A percentile compares a stretch with the other conserved stretches of the same genome.
Conservation (phyloP, 2,888 invertebrate genomes). For the Drosophila macrospina region DNA sequence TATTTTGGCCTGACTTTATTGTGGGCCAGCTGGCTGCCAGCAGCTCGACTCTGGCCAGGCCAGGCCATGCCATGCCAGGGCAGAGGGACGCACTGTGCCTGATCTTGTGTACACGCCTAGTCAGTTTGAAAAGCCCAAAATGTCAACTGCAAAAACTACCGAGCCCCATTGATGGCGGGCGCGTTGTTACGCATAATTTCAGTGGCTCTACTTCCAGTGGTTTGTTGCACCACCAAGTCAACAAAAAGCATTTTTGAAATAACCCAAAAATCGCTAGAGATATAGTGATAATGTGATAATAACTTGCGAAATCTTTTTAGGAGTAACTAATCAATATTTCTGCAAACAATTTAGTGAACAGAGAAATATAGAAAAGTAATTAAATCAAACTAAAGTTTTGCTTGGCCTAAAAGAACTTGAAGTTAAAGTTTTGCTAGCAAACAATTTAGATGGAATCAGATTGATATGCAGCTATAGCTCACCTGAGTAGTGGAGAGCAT, state of each 20-base stretch:
- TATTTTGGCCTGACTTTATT: constrained; percentile 74
- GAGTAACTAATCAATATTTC: no score
- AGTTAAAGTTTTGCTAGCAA: no score
- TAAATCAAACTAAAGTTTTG: no score
- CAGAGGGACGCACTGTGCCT: constrained; percentile 11
- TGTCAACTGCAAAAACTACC: constrained; percentile 46
- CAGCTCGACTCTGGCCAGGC: constrained; percentile 10
- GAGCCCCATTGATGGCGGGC: constrained; percentile 28
- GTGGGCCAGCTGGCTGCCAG: constrained; percentile 47
- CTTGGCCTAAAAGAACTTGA: no score
- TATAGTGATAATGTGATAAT: neutral
- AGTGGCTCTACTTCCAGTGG: neutral
- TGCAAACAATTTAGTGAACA: no score
- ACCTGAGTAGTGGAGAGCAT: constrained; percentile 30
- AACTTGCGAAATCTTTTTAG: no score
- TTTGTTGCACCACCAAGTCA: neutral
- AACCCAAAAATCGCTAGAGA: neutral
- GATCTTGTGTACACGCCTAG: constrained; percentile 43
- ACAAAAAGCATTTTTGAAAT: neutral
- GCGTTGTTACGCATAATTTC: constrained; percentile 71
- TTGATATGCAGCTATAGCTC: neutral
- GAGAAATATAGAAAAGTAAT: no score
- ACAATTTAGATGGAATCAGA: neutral
- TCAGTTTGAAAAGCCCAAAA: constrained; percentile 33
- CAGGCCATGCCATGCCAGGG: no score